Base-by-base conservation (phyloP, 2,888 invertebrate species). In the Amphiduros pacificus region DNA sequence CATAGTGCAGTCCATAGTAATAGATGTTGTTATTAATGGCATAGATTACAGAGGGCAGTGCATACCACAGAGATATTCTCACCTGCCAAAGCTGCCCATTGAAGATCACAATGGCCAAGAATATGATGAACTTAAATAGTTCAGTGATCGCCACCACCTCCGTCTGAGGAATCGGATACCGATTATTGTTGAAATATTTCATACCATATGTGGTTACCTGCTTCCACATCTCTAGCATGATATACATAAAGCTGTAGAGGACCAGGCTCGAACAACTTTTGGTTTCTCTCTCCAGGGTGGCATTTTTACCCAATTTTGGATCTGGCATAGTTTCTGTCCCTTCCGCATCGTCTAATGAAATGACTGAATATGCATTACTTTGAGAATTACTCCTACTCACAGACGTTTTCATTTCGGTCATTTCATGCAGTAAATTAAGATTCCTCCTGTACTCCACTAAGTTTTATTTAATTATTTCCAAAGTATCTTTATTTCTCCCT, bases 11-110 rank as follows among this genome's bases (percentile, higher is more conserved):
- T 1, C 62, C 66, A 32, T 36, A 54, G 48, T 56, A 62, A 32
- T 62, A 65, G 14, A 62, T 22, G 50, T 66, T 66, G 48, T 66
- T 66, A 52, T 64, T 66, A 60, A 66, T 53, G 48, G 64, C 59
- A 40, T 62, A 66, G 14, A 65, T 62, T 4, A 65, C 24, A 1
- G 66, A 50, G 11, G 66, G 66, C 22, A 66, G 31, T 9, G 60
- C 64, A 41, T 53, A 64, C 64, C 57, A 64, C 3, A 58, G 31
- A 26, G 64, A 62, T 5, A 62, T 32, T 17, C 41, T 52, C 14
- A 64, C 48, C 27, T 59, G 36, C 5, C n/a, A 40, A 6, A 60
- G 36, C 20, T 52, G 26, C 11, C 58, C 40, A 14, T 31, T 28
- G 32, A 22, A 41, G 4, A 44, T 41, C 28, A 66, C n/a, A 28